Evolutionary conservation across 2,888 invertebrate species (phyloP).

Genomic region (Capitulum mitella): DNA sequence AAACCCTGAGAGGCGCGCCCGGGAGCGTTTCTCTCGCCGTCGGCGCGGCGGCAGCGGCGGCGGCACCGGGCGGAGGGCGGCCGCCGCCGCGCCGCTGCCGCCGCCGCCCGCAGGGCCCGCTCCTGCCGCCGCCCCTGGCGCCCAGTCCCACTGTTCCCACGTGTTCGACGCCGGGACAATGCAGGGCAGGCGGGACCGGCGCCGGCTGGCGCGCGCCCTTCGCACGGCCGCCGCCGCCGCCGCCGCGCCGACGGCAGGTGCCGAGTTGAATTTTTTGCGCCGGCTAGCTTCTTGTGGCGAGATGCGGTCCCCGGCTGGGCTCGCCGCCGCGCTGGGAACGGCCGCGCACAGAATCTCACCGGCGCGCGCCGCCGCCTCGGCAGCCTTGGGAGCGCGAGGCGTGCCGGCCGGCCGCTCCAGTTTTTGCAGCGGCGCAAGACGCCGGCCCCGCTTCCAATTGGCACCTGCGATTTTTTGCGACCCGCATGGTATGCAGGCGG

Average conservation of each 20-base stretch:
- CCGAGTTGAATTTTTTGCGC: not conserved
- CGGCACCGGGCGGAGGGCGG: not conserved
- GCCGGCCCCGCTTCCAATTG: not conserved
- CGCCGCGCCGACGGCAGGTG: conserved; percentile 1
- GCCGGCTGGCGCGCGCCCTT: not conserved
- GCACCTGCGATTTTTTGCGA: conserved; percentile 18
- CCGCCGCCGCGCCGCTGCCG: not conserved
- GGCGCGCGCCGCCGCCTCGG: not conserved
- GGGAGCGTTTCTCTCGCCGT: not conserved
- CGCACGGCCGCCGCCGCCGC: not conserved
- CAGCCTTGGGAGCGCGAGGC: not conserved
- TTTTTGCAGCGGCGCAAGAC: conserved; percentile 3
- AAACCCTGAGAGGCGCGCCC: not conserved
- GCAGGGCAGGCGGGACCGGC: not conserved
- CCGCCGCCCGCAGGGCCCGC: not conserved
- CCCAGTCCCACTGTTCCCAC: not conserved
- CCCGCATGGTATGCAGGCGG: not conserved
- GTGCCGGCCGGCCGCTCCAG: not conserved
- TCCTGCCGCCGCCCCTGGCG: not conserved
- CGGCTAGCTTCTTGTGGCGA: conserved; percentile 12
- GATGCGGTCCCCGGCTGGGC: not conserved
- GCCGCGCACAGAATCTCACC: not conserved
- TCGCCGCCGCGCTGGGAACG: not conserved
- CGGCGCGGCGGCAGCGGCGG: not conserved
- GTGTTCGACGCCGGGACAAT: not conserved